phyloP scores from a whole-genome alignment of 2,113 vertebrate genomes.

The Diglossa brunneiventris region DNA sequence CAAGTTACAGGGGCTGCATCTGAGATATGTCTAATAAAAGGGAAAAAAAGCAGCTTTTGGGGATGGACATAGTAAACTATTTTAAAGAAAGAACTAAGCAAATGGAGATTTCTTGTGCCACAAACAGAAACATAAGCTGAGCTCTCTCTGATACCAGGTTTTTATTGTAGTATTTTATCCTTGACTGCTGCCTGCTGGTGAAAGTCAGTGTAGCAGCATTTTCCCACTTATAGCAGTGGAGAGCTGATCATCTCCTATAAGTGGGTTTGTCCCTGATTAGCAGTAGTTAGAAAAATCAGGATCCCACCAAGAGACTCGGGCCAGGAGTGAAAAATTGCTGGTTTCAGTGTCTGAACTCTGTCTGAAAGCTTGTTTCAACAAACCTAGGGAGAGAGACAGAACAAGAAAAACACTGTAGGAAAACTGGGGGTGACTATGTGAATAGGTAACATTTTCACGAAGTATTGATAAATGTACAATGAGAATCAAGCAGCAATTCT shows the following conservation, averaged over 20 bases:
- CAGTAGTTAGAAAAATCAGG: neutral
- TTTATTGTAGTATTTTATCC: neutral
- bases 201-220: neutral
- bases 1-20: conserved; percentile 10
- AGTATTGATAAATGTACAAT: neutral
- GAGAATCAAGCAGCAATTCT: neutral
- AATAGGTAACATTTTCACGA: neutral
- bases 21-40: conserved; percentile 25
- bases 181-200: neutral
- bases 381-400: neutral
- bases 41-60: neutral
- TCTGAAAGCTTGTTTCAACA: neutral
- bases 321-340: neutral
- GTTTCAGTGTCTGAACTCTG: neutral
- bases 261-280: neutral
- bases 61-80: neutral
- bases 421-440: neutral
- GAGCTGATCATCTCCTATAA: neutral
- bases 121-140: neutral
- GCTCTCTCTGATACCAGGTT: neutral
- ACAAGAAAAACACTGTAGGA: neutral
- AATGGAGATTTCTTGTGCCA: neutral
- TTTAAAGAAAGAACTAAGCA: neutral
- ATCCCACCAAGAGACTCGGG: neutral
- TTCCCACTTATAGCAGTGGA: neutral